Base-by-base conservation (phyloP, 2,797 vertebrate genomes). In the Forpus xanthops region DNA sequence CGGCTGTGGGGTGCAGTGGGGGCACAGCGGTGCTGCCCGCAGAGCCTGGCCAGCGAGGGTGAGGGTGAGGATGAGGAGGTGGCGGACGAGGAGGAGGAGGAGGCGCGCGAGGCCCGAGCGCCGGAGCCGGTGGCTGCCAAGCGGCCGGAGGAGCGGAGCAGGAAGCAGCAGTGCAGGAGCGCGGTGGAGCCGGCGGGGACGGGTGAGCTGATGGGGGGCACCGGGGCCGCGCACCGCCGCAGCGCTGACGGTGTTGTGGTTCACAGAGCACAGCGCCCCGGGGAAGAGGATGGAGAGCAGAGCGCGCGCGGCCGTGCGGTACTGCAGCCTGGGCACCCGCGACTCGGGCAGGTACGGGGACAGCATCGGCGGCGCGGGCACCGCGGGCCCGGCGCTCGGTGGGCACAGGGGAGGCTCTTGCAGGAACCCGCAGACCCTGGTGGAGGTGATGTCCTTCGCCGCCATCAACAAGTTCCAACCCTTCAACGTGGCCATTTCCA, bases 391-490 rank as follows among this genome's bases (percentile, higher is more conserved):
- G n/a, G 18, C n/a, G n/a, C n/a, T n/a, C n/a, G 66, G 4, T 9
- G n/a, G 55, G 55, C 20, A 56, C 55, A 9, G 23, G n/a, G n/a
- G 55, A 13, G 85, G 60, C 84, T 77, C 35, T 92, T 92, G 1
- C 98, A 99, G 99, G 97, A 99, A 98, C 96, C 98, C 99, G 11
- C 99, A 99, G 97, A 99, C 99, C 2, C 98, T 99, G 11, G 99
- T 99, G 95, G 99, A 99, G 96, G 98, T 99, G 39, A 99, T 98
- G 0, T 98, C 99, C 58, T 99, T 99, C 31, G 98, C 99, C 1
- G 98, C 99, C 81, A 98, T 99, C 96, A 99, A 99, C 98, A 98
- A 99, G 88, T 99, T 99, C 97, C 99, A 99, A 96, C 99, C 99
- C 7, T 99, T 99, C 96, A 99, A 99, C 3, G 99, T 99, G 62